Conservation (phyloP, 2,797 vertebrate species). For the Falco berigora region DNA sequence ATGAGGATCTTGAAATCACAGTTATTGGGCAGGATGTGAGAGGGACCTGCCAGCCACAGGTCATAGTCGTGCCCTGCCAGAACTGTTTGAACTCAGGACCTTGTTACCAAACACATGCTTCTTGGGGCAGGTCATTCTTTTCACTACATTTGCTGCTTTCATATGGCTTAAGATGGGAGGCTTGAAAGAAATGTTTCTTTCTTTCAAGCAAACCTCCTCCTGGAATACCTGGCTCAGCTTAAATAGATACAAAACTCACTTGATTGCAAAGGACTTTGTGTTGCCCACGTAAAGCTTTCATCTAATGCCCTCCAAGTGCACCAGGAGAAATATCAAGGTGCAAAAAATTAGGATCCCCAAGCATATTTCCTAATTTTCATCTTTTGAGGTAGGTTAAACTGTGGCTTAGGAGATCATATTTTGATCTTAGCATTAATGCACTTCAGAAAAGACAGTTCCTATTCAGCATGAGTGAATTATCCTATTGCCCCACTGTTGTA, state of each 20-base stretch:
- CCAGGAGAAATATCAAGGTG: neutral
- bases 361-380: neutral
- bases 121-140: neutral
- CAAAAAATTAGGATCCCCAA: neutral
- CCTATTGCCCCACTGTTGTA: neutral
- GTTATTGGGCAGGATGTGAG: neutral
- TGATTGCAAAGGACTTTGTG: neutral
- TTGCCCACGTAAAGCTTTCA: neutral
- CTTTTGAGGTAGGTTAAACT: neutral
- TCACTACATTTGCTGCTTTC: neutral
- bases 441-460: neutral
- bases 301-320: neutral
- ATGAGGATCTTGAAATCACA: neutral
- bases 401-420: neutral
- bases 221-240: neutral
- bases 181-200: neutral
- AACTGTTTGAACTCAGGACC: neutral
- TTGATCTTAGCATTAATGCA: neutral
- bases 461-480: neutral
- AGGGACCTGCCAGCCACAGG: neutral
- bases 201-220: neutral
- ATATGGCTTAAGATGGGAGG: neutral
- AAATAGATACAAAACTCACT: neutral
- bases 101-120: neutral
- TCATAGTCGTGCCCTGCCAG: neutral